phyloP scores from a whole-genome alignment of 2,113 vertebrate species.

The Progne subis region DNA sequence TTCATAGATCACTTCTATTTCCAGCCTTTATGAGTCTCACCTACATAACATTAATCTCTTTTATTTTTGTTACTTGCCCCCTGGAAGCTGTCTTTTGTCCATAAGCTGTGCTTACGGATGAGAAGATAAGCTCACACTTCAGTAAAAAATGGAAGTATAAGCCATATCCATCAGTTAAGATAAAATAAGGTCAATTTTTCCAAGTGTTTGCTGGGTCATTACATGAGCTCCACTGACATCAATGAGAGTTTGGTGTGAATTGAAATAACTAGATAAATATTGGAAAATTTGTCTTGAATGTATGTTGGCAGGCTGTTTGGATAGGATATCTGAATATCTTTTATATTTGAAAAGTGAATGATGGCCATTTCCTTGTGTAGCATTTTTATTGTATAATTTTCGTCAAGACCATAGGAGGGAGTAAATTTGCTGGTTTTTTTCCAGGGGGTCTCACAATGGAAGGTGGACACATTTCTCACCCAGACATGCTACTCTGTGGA shows the following conservation, averaged over 20 bases:
- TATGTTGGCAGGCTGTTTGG: not conserved
- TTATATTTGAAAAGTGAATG: not conserved
- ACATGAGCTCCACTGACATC: not conserved
- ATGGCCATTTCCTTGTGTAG: not conserved
- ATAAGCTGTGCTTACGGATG: not conserved
- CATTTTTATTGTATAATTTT: not conserved
- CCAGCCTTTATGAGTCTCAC: not conserved
- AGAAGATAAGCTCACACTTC: not conserved
- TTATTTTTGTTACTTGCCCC: not conserved
- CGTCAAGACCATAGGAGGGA: not conserved
- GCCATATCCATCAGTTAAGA: not conserved
- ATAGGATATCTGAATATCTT: not conserved
- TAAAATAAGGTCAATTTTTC: not conserved
- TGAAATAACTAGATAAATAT: not conserved
- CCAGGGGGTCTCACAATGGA: constrained; percentile 88
- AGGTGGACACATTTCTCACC: constrained; percentile 77
- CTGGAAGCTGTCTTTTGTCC: not conserved
- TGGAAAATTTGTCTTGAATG: not conserved
- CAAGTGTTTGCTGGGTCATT: not conserved
- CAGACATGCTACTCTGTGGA: constrained; percentile 77
- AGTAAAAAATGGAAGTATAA: not conserved
- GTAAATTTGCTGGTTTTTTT: not conserved
- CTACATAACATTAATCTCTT: not conserved
- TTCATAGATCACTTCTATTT: not conserved
- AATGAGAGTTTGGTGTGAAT: not conserved